phyloP scores from a whole-genome alignment of 2,888 invertebrate genomes.

The Drosophila cognata region DNA sequence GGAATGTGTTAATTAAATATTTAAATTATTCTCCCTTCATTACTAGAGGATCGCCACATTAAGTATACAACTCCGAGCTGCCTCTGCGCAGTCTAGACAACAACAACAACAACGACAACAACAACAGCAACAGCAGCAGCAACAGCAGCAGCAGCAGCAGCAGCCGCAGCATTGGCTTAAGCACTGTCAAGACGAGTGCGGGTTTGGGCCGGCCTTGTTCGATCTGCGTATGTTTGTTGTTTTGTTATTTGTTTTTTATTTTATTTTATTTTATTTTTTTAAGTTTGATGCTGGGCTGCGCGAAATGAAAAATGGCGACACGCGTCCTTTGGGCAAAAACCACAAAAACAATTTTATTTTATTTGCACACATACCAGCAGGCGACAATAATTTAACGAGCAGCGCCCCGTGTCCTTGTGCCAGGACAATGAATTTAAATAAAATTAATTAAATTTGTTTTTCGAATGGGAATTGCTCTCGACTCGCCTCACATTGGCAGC shows the following conservation, averaged over 20 bases:
- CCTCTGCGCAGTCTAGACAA: constrained; percentile 51
- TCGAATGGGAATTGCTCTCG: constrained; percentile 37
- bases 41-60: constrained; percentile 33
- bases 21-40: constrained; percentile 71
- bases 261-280: constrained; percentile 23
- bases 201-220: constrained; percentile 41
- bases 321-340: constrained; percentile 72
- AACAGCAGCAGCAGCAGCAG: background rate
- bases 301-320: constrained; percentile 69
- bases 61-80: constrained; percentile 18
- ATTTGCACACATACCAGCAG: constrained; percentile 49
- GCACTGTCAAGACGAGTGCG: constrained; percentile 38
- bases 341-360: constrained; percentile 77
- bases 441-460: constrained; percentile 70
- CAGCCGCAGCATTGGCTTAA: constrained; percentile 26
- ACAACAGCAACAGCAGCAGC: background rate
- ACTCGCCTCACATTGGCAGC: constrained; percentile 8
- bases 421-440: constrained; percentile 61
- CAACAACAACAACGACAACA: constrained; percentile 15
- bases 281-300: constrained; percentile 23
- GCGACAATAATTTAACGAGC: constrained; percentile 54
- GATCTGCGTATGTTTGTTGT: constrained; percentile 52
- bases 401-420: constrained; percentile 54
- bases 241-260: constrained; percentile 17
- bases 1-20: constrained; percentile 80